Evolutionary conservation across 2,113 vertebrate species (phyloP).

Genomic region (Chelonoidis abingdonii): DNA sequence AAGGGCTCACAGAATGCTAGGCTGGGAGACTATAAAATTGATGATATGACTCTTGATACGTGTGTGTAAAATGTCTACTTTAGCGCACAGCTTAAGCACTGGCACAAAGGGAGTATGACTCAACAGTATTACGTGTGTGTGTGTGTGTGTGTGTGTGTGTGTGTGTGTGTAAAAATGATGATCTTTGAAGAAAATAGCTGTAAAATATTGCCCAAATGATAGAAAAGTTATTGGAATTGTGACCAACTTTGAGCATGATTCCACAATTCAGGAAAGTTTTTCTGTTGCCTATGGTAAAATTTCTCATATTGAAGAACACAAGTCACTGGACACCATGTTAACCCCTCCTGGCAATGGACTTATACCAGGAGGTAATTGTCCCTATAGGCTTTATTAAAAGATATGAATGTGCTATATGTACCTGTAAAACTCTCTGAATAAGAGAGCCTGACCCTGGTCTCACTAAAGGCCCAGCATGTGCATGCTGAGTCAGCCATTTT

Average conservation of each 20-base stretch:
- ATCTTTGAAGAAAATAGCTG: not conserved
- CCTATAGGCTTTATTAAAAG: not conserved
- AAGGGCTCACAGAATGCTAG: not conserved
- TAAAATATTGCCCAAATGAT: not conserved
- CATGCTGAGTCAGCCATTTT: rapidly evolving
- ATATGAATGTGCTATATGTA: not conserved
- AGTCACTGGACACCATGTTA: not conserved
- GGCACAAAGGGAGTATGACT: not conserved
- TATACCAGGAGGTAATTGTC: not conserved
- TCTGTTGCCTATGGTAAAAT: not conserved
- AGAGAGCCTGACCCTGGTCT: not conserved
- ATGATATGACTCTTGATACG: not conserved
- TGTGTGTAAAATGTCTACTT: not conserved
- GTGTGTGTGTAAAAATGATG: not conserved
- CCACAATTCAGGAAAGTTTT: not conserved
- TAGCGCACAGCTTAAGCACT: not conserved
- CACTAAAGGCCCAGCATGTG: not conserved
- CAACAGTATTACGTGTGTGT: not conserved
- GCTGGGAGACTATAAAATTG: not conserved
- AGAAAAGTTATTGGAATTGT: not conserved
- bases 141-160: not conserved
- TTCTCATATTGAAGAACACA: not conserved
- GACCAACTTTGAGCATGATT: not conserved
- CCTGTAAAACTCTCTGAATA: not conserved
- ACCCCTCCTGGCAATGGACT: not conserved